These are phyloP conservation scores for Zalophus californianus DNA, from an alignment of 2,797 vertebrate species.

Conservation along the genomic window DNA sequence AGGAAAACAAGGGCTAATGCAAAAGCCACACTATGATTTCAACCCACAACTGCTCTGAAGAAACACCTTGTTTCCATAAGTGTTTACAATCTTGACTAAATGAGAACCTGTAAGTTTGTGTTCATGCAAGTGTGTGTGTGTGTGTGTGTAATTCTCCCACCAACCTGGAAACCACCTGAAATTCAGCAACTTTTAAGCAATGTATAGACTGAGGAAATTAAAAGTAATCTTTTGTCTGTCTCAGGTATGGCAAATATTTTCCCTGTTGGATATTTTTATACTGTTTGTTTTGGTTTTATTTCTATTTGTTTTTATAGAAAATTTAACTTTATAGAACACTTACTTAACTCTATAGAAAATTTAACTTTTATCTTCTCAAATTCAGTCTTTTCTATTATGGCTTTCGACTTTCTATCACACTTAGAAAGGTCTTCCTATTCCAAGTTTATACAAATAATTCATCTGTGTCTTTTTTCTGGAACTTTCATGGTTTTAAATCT, in stretches of 20 bases:
- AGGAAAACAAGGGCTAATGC: neutral
- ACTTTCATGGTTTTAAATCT: slow-evolving; percentile 32
- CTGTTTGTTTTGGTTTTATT: neutral
- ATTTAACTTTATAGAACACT: neutral
- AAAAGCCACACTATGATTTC: neutral
- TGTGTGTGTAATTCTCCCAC: neutral
- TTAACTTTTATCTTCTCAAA: neutral
- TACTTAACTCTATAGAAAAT: neutral
- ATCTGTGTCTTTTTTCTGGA: neutral
- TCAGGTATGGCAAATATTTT: neutral
- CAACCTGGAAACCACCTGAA: neutral
- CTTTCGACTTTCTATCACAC: neutral
- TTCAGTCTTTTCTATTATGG: neutral
- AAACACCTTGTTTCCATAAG: neutral
- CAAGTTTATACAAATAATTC: slow-evolving; percentile 2
- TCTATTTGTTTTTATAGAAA: neutral
- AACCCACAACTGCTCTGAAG: neutral
- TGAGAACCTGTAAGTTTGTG: neutral
- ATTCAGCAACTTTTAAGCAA: neutral
- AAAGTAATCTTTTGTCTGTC: neutral
- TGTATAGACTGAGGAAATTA: neutral
- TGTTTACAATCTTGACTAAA: neutral
- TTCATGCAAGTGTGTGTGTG: neutral
- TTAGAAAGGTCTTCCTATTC: neutral
- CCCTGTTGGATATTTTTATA: neutral